These are phyloP conservation scores for Mycetomoellerius zeteki DNA, from an alignment of 1,140 invertebrate species.

Conservation along the genomic window DNA sequence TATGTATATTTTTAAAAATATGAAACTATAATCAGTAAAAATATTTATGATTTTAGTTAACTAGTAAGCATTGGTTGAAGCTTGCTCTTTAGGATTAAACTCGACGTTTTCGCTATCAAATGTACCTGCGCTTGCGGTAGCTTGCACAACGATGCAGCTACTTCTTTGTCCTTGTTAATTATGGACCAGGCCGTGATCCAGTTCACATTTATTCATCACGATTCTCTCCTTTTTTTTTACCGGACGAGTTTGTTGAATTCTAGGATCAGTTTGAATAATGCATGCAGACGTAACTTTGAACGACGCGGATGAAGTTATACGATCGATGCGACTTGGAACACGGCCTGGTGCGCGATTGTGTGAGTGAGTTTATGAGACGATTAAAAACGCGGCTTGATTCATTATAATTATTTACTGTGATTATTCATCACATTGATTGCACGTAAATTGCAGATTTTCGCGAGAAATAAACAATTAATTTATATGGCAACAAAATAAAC, in stretches of 20 bases:
- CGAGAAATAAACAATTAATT: conserved; percentile 27
- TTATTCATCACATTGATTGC: conserved; percentile 10
- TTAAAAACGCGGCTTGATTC: conserved; percentile 11
- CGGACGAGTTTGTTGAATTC: conserved; percentile 21
- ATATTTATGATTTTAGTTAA: neutral
- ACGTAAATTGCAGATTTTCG: neutral
- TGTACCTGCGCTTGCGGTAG: conserved; percentile 71
- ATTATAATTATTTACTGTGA: conserved; percentile 17
- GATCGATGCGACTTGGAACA: conserved; percentile 79
- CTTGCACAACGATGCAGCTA: conserved; percentile 36
- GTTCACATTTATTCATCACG: conserved; percentile 65
- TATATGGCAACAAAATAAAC: conserved; percentile 6
- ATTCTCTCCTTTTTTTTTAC: conserved; percentile 3
- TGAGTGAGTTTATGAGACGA: conserved; percentile 22
- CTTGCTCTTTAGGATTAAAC: conserved; percentile 57
- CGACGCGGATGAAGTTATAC: conserved; percentile 41
- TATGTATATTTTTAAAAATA: neutral
- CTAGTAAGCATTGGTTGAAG: neutral
- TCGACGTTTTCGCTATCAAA: conserved; percentile 61
- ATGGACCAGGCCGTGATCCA: conserved; percentile 73
- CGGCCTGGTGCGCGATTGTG: conserved; percentile 68
- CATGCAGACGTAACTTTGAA: conserved; percentile 21
- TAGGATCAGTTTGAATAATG: conserved; percentile 42
- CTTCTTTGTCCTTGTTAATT: conserved; percentile 45
- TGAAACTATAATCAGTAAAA: neutral